Evolutionary conservation across 1,140 invertebrate species (phyloP), one percentile per base, ranked within the genome.

Genomic region (Lysiphlebus fabarum): DNA sequence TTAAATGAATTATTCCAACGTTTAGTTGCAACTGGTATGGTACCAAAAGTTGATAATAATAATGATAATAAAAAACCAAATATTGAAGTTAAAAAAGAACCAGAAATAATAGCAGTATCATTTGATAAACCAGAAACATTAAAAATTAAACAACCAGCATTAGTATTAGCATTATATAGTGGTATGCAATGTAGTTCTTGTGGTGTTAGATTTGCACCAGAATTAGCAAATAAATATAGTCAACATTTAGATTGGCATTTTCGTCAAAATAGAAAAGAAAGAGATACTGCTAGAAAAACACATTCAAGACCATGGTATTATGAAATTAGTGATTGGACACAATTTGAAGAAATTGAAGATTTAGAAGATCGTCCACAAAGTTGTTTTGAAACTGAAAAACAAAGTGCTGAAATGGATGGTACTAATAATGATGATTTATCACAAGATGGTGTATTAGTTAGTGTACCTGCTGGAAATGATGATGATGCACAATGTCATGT

Each of bases 211-310:
- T 98, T 97, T 75, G 87, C 89, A 9, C 87, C 91, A 0, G 90
- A 93, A 72, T 87, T 92, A 67, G 93, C 91, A 1, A 89, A 92
- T 36, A 86, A 88, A 55, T 92, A 98, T 72, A 91, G 91, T 62
- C 90, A 94, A 72, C 96, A 98, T 80, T 82, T 98, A 36, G 95
- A 98, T 78, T 98, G 96, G 95, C 96, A 98, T 81, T 98, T 98
- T 78, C 81, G 95, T 8, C 91, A 94, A 74, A 98, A 98, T 77
- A 81, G 93, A 8, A 82, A 88, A 45, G 93, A 94, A 67, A 87
- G 92, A 59, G 91, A 94, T 67, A 90, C 90, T 1, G 86, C 88
- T 0, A 84, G 90, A 26, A 89, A 92, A 50, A 90, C 92, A 0
- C 88, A 90, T 63, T 90, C 89, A 11, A 80, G 94, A 6, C 85